These are phyloP conservation scores for Hormiphora californensis DNA, from an alignment of 37 sponge, comb jelly and placozoan genomes.

Conservation along the genomic window DNA sequence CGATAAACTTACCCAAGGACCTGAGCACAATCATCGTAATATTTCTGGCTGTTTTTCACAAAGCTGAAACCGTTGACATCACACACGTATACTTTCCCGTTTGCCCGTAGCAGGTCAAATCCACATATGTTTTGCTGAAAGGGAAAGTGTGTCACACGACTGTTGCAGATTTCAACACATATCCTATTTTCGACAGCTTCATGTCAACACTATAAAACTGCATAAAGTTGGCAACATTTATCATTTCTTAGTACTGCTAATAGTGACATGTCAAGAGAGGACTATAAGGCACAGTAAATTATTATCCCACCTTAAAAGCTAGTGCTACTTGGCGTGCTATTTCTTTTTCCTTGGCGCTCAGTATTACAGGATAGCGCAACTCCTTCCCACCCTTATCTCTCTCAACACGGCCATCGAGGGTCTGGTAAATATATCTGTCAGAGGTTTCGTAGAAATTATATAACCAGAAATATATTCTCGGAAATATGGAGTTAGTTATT, in stretches of 20 bases:
- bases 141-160: not conserved
- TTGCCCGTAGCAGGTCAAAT: conserved; percentile 86
- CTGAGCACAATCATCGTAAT: conserved; percentile 90
- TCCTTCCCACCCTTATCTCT: conserved; percentile 83
- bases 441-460: not conserved
- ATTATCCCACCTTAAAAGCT: conserved; percentile 88
- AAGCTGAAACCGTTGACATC: conserved; percentile 98
- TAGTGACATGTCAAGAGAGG: too few relatives aligned
- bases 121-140: conserved; percentile 96
- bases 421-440: conserved; percentile 56
- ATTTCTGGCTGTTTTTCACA: conserved; percentile 88
- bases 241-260: too few relatives aligned
- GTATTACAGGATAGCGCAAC: conserved; percentile 82
- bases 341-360: conserved; percentile 82
- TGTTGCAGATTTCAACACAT: too few relatives aligned
- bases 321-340: conserved; percentile 80
- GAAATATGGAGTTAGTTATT: not conserved
- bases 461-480: not conserved
- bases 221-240: too few relatives aligned
- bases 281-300: too few relatives aligned
- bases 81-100: conserved; percentile 93
- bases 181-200: too few relatives aligned
- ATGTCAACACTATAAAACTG: too few relatives aligned
- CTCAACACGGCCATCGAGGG: conserved; percentile 92
- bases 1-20: conserved; percentile 83